These are phyloP conservation scores for Heteronetta atricapilla DNA, from an alignment of 2,113 vertebrate species.

Conservation along the genomic window DNA sequence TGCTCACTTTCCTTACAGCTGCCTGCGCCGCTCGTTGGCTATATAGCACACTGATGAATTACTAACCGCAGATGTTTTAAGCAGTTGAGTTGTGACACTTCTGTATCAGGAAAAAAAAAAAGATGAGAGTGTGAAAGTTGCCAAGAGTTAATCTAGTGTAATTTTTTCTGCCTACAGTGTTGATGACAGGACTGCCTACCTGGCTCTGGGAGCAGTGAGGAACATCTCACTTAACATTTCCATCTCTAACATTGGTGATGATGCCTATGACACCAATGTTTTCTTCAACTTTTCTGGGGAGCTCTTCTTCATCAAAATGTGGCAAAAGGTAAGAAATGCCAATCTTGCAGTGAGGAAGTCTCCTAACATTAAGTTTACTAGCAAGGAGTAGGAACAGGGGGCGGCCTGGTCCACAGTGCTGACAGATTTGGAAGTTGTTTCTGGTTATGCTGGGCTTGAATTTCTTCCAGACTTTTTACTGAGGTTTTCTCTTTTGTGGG, in stretches of 20 bases:
- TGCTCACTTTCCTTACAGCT: neutral
- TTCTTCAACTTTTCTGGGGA: constrained; percentile 95
- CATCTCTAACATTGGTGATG: constrained; percentile 91
- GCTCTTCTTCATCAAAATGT: constrained; percentile 98
- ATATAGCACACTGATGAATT: neutral
- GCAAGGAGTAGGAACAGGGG: neutral
- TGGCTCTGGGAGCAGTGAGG: constrained; percentile 93
- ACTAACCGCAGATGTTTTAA: neutral
- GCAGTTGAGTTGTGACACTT: neutral
- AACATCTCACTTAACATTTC: constrained; percentile 94
- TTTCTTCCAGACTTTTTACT: neutral
- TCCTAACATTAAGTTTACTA: neutral
- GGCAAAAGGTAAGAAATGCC: constrained; percentile 90
- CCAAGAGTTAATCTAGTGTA: neutral
- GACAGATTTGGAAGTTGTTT: neutral
- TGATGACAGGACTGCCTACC: constrained; percentile 81
- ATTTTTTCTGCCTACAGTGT: constrained; percentile 69
- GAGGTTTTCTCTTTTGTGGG: neutral
- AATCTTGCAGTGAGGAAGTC: neutral
- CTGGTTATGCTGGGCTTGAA: neutral
- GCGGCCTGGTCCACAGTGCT: neutral
- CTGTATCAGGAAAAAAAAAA: neutral
- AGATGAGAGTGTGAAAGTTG: neutral
- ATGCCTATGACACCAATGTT: constrained; percentile 95
- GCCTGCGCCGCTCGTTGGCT: accelerated